Evolutionary conservation across 2,113 vertebrate species (phyloP).

Genomic region (Emydocephalus ijimae): DNA sequence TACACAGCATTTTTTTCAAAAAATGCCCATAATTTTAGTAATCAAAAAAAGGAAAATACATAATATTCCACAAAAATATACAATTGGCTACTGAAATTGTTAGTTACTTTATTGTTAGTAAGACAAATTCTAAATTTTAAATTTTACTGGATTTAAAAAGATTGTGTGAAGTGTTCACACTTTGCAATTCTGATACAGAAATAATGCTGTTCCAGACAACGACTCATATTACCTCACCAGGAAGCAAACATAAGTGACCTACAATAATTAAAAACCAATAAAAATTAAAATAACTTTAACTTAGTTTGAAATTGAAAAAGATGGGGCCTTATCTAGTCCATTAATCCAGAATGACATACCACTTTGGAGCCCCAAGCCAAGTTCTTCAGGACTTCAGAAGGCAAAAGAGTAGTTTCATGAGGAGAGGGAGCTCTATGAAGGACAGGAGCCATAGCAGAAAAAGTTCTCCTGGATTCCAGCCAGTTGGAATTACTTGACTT

Average conservation of each 20-base stretch:
- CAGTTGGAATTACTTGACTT: too few species aligned
- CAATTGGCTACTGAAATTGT: neutral
- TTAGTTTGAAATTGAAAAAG: neutral
- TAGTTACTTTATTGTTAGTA: neutral
- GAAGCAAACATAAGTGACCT: neutral
- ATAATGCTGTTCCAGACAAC: neutral
- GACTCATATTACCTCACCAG: neutral
- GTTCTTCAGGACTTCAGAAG: neutral
- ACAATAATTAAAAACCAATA: neutral
- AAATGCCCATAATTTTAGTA: neutral
- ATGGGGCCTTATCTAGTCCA: neutral
- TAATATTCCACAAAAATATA: neutral
- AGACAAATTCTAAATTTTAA: neutral
- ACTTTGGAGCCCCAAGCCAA: neutral
- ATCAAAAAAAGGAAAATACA: neutral
- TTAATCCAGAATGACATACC: neutral
- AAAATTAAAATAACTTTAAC: neutral
- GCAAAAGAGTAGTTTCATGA: neutral
- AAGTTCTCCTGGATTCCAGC: too few species aligned
- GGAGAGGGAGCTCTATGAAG: too few species aligned
- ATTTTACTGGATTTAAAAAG: neutral
- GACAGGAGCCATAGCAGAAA: too few species aligned
- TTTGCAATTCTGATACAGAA: neutral
- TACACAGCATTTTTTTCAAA: neutral
- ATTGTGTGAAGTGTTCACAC: neutral